A percentile compares a stretch with the other conserved stretches of the same genome.
Evolutionary conservation across 1,140 invertebrate genomes (phyloP).

Genomic region (Zaprionus camerounensis): DNA sequence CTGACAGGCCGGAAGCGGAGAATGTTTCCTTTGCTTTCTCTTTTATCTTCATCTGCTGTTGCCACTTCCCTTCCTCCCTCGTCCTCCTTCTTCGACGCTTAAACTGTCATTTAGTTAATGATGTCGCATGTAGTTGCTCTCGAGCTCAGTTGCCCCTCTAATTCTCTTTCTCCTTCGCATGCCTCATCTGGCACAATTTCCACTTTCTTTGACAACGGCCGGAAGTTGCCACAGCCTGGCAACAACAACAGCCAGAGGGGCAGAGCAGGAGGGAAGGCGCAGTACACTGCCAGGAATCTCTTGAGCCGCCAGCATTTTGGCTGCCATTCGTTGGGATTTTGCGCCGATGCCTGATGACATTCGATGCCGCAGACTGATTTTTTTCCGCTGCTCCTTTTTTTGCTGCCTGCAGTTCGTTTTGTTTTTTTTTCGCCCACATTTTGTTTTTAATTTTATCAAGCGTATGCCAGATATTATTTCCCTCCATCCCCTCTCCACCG

Average conservation of each 20-base stretch:
- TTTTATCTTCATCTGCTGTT: conserved; percentile 6
- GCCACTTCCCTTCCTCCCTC: neutral
- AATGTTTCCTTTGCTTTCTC: conserved; percentile 38
- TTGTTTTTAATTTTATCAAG: conserved; percentile 37
- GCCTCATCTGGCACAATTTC: conserved; percentile 58
- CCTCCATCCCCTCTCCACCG: neutral
- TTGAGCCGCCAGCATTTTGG: conserved; percentile 27
- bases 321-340: conserved; percentile 27
- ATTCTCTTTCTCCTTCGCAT: conserved; percentile 7
- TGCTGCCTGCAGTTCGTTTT: neutral
- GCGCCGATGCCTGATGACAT: conserved; percentile 8
- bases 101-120: conserved; percentile 78
- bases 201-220: conserved; percentile 48
- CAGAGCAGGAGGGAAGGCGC: too few species aligned
- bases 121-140: conserved; percentile 66
- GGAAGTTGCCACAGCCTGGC: conserved; percentile 38
- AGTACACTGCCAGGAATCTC: conserved; percentile 8
- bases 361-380: conserved; percentile 16
- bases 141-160: conserved; percentile 23
- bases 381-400: neutral
- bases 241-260: neutral
- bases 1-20: conserved; percentile 28
- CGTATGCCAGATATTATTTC: conserved; percentile 5
- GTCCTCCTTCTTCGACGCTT: conserved; percentile 46
- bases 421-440: conserved; percentile 13